Base-by-base conservation (phyloP, 2,888 invertebrate genomes). In the Ectemnius continuus region DNA sequence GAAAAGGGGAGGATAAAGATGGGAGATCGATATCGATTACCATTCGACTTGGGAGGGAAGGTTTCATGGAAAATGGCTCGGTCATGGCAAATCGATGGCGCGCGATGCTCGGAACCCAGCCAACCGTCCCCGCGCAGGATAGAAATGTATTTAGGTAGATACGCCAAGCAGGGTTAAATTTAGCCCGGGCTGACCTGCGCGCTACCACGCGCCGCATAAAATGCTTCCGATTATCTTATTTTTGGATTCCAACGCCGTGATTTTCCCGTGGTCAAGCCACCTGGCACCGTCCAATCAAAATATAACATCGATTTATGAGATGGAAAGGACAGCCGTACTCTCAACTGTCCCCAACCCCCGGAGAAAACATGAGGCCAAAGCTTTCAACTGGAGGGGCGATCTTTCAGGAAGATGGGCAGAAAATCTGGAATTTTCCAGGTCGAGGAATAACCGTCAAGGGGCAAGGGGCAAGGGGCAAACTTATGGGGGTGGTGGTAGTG, bases 121-220 rank as follows among this genome's bases (percentile, higher is more conserved):
- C 86, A 85, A 87, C 87, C 88, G 87, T 87, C 82, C 73, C 71
- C 73, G 78, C 80, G 65, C 76, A 78, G 77, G 78, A 85, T 88
- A 86, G 87, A 87, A 88, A 86, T 87, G 87, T 87, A 87, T 87
- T 87, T 87, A 88, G 85, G 86, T 85, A 86, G 87, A 87, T 85
- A 87, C 83, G 84, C 84, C 77, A 85, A 85, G 82, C 85, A 67
- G 64, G 63, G 83, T 85, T 88, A 88, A 88, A 86, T 88, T 88
- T 88, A 88, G 86, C 83, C 62, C 79, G 72, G 81, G 79, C 83
- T 84, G 88, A 87, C 88, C 87, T 86, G 87, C 83, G 85, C 85
- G 81, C 79, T 80, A 81, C 80, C 82, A 80, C 76, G 36, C 36
- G 78, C 76, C 81, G 84, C 81, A 86, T 87, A 85, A 88, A 88